phyloP scores from a whole-genome alignment of 2,888 invertebrate species.

The Pollenia angustigena region DNA sequence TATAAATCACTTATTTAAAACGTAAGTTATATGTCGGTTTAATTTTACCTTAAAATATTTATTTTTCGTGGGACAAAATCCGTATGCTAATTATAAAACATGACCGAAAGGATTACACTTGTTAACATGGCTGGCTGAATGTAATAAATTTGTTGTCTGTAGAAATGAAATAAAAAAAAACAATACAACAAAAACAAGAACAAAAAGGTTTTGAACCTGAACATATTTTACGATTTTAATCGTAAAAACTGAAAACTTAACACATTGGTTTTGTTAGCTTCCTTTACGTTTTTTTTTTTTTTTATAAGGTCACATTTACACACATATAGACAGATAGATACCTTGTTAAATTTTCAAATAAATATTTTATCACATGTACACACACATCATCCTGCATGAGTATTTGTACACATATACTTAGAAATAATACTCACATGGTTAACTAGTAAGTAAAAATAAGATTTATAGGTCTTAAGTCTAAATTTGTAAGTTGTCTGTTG shows the following conservation, averaged over 20 bases:
- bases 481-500: constrained; percentile 41
- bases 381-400: neutral
- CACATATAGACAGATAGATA: neutral
- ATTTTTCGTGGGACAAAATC: constrained; percentile 11
- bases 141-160: constrained; percentile 52
- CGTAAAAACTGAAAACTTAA: constrained; percentile 48
- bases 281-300: neutral
- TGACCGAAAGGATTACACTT: constrained; percentile 53
- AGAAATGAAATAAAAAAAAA: constrained; percentile 2
- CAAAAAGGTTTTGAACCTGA: constrained; percentile 17
- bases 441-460: constrained; percentile 55
- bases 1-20: neutral
- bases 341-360: neutral
- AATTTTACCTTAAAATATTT: neutral
- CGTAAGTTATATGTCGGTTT: too few species aligned
- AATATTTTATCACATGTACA: neutral
- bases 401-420: neutral
- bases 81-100: constrained; percentile 55
- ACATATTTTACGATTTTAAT: constrained; percentile 58
- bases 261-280: constrained; percentile 34
- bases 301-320: neutral
- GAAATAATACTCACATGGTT: constrained; percentile 8
- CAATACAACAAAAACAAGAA: neutral
- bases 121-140: constrained; percentile 32
- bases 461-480: constrained; percentile 55